A percentile compares a stretch with the other conserved stretches of the same genome.
These are phyloP conservation scores for Perognathus longimembris DNA, from an alignment of 2,113 vertebrate species.

Conservation along the genomic window DNA sequence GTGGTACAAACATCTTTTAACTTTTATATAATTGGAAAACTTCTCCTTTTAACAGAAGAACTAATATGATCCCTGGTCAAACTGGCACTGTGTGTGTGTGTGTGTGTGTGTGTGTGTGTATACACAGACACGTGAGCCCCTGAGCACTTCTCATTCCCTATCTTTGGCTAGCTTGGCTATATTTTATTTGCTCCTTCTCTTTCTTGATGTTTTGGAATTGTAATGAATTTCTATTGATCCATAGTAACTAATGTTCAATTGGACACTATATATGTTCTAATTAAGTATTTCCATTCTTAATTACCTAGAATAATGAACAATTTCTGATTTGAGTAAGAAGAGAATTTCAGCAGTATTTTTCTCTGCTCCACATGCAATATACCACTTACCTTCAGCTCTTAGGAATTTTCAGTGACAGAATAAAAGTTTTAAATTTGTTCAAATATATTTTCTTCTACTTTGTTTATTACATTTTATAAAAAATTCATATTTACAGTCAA, in stretches of 20 bases:
- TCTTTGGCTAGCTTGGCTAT: neutral
- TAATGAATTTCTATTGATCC: neutral
- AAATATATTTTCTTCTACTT: constrained; percentile 13
- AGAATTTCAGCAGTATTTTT: too few relatives aligned
- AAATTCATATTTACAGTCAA: neutral
- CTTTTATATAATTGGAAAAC: fast-evolving
- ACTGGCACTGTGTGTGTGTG: neutral
- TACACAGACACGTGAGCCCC: too few relatives aligned
- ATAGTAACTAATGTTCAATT: neutral
- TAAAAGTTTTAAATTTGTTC: neutral
- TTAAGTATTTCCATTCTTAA: neutral
- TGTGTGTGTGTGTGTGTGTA: too few relatives aligned
- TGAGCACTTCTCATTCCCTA: neutral
- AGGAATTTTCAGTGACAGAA: neutral
- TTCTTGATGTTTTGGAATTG: neutral
- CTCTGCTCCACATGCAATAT: too few relatives aligned
- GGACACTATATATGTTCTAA: neutral
- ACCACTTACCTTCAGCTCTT: too few relatives aligned
- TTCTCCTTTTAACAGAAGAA: neutral
- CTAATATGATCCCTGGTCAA: neutral
- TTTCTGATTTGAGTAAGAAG: neutral
- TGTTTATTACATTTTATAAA: neutral
- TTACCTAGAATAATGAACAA: neutral
- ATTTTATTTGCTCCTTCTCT: neutral
- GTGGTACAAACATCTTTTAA: neutral